A percentile compares a stretch with the other conserved stretches of the same genome.
Conservation (phyloP, 64 coral and sea anemone species). For the Montipora foliosa region DNA sequence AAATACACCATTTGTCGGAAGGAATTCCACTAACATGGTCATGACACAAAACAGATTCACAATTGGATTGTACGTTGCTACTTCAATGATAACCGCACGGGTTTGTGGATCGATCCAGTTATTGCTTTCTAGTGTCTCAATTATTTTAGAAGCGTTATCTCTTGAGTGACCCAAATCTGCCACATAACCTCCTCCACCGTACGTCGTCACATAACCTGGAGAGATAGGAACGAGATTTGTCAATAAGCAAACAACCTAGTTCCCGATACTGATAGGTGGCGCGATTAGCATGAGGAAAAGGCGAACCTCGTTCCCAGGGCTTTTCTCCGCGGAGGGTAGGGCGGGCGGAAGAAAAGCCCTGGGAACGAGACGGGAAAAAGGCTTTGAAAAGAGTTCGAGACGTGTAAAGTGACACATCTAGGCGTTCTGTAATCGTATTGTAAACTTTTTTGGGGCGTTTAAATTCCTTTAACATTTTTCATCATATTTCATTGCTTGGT, state of each 20-base stretch:
- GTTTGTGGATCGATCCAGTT: slow-evolving; percentile 84
- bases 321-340: too few relatives aligned
- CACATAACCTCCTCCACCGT: slow-evolving; percentile 85
- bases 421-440: too few relatives aligned
- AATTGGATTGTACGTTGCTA: slow-evolving; percentile 81
- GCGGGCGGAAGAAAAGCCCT: too few relatives aligned
- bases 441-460: not conserved
- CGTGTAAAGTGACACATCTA: too few relatives aligned
- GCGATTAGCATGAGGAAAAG: too few relatives aligned
- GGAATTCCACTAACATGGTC: slow-evolving; percentile 84
- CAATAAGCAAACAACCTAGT: not conserved
- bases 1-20: slow-evolving; percentile 88
- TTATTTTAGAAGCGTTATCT: slow-evolving; percentile 67
- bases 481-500: too few relatives aligned
- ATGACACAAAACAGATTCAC: slow-evolving; percentile 88
- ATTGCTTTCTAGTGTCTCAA: slow-evolving; percentile 74
- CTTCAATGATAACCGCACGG: slow-evolving; percentile 72
- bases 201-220: slow-evolving; percentile 70
- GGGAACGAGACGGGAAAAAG: too few relatives aligned
- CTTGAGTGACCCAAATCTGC: slow-evolving; percentile 82
- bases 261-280: too few relatives aligned
- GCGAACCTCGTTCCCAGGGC: too few relatives aligned
- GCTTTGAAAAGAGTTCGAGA: too few relatives aligned
- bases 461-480: not conserved
- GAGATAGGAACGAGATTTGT: not conserved